Conservation (phyloP, 2,797 vertebrate species). For the Typhlichthys eigenmanni region DNA sequence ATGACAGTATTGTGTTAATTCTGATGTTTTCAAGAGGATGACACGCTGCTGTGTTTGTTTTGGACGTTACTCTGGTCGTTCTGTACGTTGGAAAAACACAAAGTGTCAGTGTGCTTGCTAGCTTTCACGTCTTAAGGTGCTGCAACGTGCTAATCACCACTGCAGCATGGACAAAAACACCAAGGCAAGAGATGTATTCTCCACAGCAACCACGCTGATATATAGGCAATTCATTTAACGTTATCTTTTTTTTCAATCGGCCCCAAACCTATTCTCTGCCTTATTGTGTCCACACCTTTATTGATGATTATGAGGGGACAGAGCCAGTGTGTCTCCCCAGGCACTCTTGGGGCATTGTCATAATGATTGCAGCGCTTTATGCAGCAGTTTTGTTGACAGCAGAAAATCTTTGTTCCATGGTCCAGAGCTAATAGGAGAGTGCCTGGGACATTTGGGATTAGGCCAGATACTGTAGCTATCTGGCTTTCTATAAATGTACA, state of each 20-base stretch:
- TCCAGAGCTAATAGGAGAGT: conserved; percentile 49
- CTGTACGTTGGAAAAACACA: neutral
- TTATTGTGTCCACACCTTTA: conserved; percentile 56
- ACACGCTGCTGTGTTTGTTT: no score
- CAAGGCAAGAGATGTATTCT: conserved; percentile 30
- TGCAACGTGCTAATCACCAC: conserved; percentile 48
- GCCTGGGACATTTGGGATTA: conserved; percentile 47
- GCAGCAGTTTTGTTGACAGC: conserved; percentile 49
- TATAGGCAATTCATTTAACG: conserved; percentile 67
- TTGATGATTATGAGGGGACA: conserved; percentile 60
- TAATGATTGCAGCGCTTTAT: conserved; percentile 54
- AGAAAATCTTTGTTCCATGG: conserved; percentile 49
- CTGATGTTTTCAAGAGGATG: neutral
- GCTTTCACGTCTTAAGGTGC: neutral
- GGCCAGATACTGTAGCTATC: conserved; percentile 10
- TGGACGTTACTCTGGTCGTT: no score
- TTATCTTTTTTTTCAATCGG: conserved; percentile 44
- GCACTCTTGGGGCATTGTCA: conserved; percentile 56
- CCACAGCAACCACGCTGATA: conserved; percentile 69
- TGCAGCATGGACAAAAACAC: conserved; percentile 50
- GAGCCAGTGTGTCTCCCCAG: conserved; percentile 38
- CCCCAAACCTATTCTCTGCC: conserved; percentile 49
- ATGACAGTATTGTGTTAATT: conserved; percentile 47
- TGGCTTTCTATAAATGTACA: conserved; percentile 6
- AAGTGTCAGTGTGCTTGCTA: conserved; percentile 29